phyloP scores from a whole-genome alignment of 2,888 invertebrate genomes.

The Podabrus alpinus region DNA sequence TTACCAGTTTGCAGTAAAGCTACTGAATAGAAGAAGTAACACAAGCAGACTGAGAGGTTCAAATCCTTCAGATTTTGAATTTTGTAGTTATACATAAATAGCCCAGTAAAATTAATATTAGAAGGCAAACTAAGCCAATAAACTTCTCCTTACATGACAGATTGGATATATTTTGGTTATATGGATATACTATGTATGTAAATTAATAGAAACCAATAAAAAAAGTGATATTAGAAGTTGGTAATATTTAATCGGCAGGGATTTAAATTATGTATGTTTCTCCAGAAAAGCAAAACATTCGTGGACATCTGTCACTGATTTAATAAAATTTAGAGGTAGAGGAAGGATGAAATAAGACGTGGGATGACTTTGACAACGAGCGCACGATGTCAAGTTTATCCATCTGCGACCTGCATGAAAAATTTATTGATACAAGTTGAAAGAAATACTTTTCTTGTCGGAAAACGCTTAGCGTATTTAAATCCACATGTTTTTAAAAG shows the following conservation, averaged over 20 bases:
- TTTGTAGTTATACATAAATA: too few species aligned
- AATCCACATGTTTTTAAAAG: not conserved
- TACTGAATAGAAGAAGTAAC: too few species aligned
- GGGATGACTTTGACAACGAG: conserved; percentile 15
- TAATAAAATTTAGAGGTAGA: conserved; percentile 12
- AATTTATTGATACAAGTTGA: conserved; percentile 14
- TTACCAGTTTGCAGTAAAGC: too few species aligned
- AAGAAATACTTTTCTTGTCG: not conserved
- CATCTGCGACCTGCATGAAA: conserved; percentile 8
- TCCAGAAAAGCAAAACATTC: not conserved
- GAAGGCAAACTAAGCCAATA: too few species aligned
- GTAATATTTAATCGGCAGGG: not conserved
- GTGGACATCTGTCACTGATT: conserved; percentile 11
- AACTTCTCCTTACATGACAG: too few species aligned
- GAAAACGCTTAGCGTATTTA: not conserved
- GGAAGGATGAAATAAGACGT: conserved; percentile 8
- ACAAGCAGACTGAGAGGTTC: too few species aligned
- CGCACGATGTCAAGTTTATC: conserved; percentile 10
- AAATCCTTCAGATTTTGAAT: too few species aligned
- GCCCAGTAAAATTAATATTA: too few species aligned
- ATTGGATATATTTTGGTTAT: too few species aligned
- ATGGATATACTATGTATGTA: too few species aligned
- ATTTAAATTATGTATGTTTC: not conserved
- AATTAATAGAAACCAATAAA: too few species aligned
- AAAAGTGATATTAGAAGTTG: too few species aligned